Conservation (phyloP, 1,140 invertebrate species). For the Uloborus diversus region DNA sequence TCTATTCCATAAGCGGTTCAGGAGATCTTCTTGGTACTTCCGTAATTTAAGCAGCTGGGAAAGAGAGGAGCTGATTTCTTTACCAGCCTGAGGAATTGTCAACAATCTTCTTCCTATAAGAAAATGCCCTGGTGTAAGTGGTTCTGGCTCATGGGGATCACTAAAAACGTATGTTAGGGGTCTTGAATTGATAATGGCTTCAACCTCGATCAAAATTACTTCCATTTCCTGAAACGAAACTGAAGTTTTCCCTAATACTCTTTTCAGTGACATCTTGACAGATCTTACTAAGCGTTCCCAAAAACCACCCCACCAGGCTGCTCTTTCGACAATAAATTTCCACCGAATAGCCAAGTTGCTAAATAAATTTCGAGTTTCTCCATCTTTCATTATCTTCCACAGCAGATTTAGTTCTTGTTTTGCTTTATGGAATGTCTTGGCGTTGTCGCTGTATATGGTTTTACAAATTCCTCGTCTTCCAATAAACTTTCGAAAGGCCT, state of each 20-base stretch:
- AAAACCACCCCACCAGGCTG: neutral
- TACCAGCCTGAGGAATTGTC: neutral
- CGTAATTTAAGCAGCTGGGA: neutral
- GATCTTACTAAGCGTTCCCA: conserved; percentile 58
- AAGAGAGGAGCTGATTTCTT: too few relatives aligned
- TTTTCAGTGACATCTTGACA: conserved; percentile 48
- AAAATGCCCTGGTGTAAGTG: conserved; percentile 60
- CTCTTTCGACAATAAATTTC: conserved; percentile 28
- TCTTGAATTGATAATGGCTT: conserved; percentile 64
- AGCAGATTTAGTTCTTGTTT: too few relatives aligned
- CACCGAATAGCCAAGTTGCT: too few relatives aligned
- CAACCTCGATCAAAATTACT: conserved; percentile 59
- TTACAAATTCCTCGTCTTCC: too few relatives aligned
- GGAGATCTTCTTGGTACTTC: neutral
- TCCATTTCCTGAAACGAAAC: conserved; percentile 62
- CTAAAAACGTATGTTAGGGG: conserved; percentile 62
- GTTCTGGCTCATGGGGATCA: conserved; percentile 61
- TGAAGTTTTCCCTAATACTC: neutral
- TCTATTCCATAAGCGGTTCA: neutral
- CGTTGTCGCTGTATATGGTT: too few relatives aligned
- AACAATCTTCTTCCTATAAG: neutral
- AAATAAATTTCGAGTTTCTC: too few relatives aligned
- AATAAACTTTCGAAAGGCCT: too few relatives aligned
- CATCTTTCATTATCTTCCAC: too few relatives aligned
- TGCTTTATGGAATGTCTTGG: too few relatives aligned